Conservation (phyloP, 2,113 vertebrate species). For the Pimephales promelas region DNA sequence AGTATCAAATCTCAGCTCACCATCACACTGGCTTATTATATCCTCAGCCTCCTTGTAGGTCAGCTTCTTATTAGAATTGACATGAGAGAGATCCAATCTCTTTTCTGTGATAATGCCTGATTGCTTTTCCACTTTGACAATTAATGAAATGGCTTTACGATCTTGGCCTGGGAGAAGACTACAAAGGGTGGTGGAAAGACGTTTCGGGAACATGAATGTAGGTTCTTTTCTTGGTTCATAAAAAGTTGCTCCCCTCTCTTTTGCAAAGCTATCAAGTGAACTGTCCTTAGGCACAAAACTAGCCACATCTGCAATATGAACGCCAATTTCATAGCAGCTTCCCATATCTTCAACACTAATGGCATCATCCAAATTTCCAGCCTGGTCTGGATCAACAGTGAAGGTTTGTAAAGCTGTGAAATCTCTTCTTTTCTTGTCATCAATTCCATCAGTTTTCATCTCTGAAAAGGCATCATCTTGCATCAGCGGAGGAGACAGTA, state of each 20-base stretch:
- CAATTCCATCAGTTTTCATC: constrained; percentile 59
- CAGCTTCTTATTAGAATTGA: constrained; percentile 76
- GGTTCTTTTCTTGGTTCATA: constrained; percentile 70
- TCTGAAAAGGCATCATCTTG: too few relatives aligned
- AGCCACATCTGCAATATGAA: constrained; percentile 88
- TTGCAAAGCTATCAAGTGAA: constrained; percentile 75
- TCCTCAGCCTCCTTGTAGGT: constrained; percentile 83
- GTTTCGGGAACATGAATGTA: constrained; percentile 76
- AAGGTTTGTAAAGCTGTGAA: constrained; percentile 75
- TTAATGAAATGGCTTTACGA: constrained; percentile 80
- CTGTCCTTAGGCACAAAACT: constrained; percentile 72
- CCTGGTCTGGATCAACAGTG: constrained; percentile 78
- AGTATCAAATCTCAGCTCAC: constrained; percentile 57
- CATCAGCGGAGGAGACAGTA: constrained; percentile 47
- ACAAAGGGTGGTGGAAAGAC: constrained; percentile 68
- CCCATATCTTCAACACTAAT: constrained; percentile 81
- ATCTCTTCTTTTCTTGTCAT: constrained; percentile 60
- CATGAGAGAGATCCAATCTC: constrained; percentile 70
- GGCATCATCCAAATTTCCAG: constrained; percentile 84
- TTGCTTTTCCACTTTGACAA: constrained; percentile 77
- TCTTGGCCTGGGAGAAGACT: constrained; percentile 77
- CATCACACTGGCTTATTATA: constrained; percentile 49
- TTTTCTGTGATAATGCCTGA: constrained; percentile 62
- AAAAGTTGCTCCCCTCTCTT: constrained; percentile 71
- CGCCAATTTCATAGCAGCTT: constrained; percentile 78